These are phyloP conservation scores for Ceratosolen solmsi DNA, from an alignment of 1,140 invertebrate genomes.

Conservation along the genomic window DNA sequence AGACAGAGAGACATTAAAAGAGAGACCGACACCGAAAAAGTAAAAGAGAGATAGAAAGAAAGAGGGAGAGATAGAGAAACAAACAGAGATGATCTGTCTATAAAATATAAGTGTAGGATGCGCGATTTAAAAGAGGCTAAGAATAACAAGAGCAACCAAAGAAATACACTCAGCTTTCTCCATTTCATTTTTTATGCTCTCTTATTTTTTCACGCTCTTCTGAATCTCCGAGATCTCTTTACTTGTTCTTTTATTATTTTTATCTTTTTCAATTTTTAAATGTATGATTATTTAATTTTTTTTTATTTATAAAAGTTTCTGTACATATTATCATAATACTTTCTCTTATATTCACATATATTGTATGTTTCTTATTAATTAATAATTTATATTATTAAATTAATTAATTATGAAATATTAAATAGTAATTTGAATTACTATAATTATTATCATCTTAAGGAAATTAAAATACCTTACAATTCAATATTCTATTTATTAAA, in stretches of 20 bases:
- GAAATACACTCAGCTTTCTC: slow-evolving; percentile 38
- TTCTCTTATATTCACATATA: not conserved
- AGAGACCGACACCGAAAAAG: no score
- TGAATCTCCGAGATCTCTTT: slow-evolving; percentile 40
- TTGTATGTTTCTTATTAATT: no score
- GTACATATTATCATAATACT: not conserved
- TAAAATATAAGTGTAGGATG: slow-evolving; percentile 18
- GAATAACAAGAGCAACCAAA: slow-evolving; percentile 43
- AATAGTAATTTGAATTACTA: no score
- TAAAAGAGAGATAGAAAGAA: not conserved
- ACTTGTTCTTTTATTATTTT: slow-evolving; percentile 26
- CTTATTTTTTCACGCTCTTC: slow-evolving; percentile 28
- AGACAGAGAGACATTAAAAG: not conserved
- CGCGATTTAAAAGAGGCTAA: slow-evolving; percentile 27
- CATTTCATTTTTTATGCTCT: slow-evolving; percentile 41
- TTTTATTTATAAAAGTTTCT: not conserved
- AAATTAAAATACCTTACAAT: no score
- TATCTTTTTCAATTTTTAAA: slow-evolving; percentile 12
- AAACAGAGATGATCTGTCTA: slow-evolving; percentile 9
- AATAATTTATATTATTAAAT: no score
- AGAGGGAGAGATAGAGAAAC: not conserved
- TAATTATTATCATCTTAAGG: no score
- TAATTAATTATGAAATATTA: no score
- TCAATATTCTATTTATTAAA: no score
- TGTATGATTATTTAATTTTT: not conserved